Evolutionary conservation across 2,797 vertebrate species (phyloP), one percentile per base, ranked within the genome.

Genomic region (Bovichtus diacanthus): DNA sequence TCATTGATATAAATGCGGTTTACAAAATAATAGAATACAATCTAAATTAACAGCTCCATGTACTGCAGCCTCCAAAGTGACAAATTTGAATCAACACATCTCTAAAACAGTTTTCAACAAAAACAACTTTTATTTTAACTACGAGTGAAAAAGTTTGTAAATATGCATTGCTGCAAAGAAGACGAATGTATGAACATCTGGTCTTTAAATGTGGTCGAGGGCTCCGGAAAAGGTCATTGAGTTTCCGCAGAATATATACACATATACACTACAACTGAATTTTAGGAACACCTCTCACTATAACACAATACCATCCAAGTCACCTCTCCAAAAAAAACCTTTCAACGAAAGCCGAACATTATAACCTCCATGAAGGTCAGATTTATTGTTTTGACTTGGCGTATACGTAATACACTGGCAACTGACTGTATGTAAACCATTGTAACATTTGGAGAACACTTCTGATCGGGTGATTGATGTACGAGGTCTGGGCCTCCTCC

Each of bases 141-240:
- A 9, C 29, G 16, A 10, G 18, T 25, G 23, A 9, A 19, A 5
- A 50, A 13, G 18, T 43, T 60, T 47, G 10, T n/a, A 13, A 23
- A 63, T 54, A 23, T 47, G 61, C 53, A 38, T 49, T 47, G 25
- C 60, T 65, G 43, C 27, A 18, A 25, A 43, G 23, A 27, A 54
- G 16, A 41, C 23, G 12, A 62, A 55, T 71, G 8, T 7, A 7
- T 46, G 44, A 66, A 73, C 72, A 81, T 70, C 74, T 77, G 61
- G 21, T 50, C 19, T 65, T 63, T 44, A 31, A 25, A 60, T 44
- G 8, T n/a, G 16, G 21, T 49, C 25, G 46, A 61, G 15, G 16
- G 1, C 12, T 71, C 31, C 51, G 25, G n/a, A 6, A 41, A 61
- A 65, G n/a, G 53, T 51, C 7, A 27, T 41, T 50, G 19, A 12